Percentiles rank a stretch among this genome's conserved stretches.
Conservation (phyloP, 2,888 invertebrate genomes). For the Cryptus viduatorius region DNA sequence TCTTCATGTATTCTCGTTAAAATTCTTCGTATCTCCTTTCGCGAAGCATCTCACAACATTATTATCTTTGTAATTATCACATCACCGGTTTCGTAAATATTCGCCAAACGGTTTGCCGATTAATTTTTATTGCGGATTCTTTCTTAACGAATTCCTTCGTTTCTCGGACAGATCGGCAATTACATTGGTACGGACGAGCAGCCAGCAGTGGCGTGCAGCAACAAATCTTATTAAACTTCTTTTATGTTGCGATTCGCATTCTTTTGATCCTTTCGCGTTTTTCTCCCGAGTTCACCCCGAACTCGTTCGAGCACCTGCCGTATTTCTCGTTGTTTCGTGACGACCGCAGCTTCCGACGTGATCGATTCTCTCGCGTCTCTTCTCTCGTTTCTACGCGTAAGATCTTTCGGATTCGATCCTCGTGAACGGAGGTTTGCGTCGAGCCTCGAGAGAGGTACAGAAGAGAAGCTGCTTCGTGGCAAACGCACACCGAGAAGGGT, state of each 20-base stretch:
- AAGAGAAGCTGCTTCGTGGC: constrained; percentile 42
- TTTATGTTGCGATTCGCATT: constrained; percentile 18
- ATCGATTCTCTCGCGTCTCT: constrained; percentile 46
- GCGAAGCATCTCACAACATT: too few relatives aligned
- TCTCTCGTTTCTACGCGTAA: neutral
- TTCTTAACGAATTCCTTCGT: constrained; percentile 1
- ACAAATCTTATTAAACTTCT: constrained; percentile 15
- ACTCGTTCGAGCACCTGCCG: constrained; percentile 43
- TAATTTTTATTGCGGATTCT: neutral
- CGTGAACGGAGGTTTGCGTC: constrained; percentile 35
- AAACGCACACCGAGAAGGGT: constrained; percentile 4
- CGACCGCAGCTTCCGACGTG: constrained; percentile 65
- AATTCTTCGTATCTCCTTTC: neutral
- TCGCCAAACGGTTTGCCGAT: neutral
- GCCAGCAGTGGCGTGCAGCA: neutral
- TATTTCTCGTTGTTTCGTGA: constrained; percentile 9
- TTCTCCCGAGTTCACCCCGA: constrained; percentile 26
- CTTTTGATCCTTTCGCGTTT: constrained; percentile 23
- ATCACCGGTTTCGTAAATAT: neutral
- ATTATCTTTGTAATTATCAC: too few relatives aligned
- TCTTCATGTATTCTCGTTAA: neutral
- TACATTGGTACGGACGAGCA: neutral
- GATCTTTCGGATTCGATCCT: constrained; percentile 52
- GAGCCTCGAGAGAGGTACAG: constrained; percentile 25
- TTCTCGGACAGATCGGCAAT: neutral